Evolutionary conservation across 2,113 vertebrate genomes (phyloP), one percentile per base, ranked within the genome.

Genomic region (Clarias gariepinus): DNA sequence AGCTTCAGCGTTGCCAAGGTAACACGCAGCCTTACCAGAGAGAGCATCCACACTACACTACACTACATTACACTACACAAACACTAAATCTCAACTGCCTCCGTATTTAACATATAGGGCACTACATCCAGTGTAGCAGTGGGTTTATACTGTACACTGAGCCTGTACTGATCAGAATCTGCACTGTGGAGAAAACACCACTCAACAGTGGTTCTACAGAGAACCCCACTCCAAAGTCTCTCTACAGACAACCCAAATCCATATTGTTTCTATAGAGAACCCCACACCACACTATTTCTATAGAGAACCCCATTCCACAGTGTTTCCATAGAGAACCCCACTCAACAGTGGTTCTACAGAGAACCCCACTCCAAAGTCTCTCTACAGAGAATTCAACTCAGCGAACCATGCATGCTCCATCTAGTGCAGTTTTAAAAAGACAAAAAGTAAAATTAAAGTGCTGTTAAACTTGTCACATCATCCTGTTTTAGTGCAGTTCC

Each of bases 1-100:
- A 47, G 90, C 89, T 88, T 92, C 74, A 69, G 87, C 74, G 94
- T 95, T 95, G 92, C 94, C 93, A 93, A 87, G 94, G 93, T 91
- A 95, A 95, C 93, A 63, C 58, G 81, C 90, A 87, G 90, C 86
- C 90, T 91, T 82, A 93, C 89, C 91, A 87, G 91, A 91, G 71
- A 85, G 30, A 92, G 89, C 89, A 88, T 87, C 87, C 91, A 73
- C 21, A 25, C 64, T 68, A 41, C 63, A 71, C 61, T 47, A 83
- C 77, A 83, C 55, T 47, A 47, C 47, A 47, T 41, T 41, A n/a
- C 80, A 55, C 87, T 41, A 69, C 84, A 61, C 71, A 78, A 73
- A 77, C 89, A 36, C n/a, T 47, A 19, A 61, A 61, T 61, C 78
- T 41, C 61, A 82, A 52, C 52, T 19, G 25, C 15, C 63, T 28